Conservation (phyloP, 2,888 invertebrate species). For the Cantharis rustica region DNA sequence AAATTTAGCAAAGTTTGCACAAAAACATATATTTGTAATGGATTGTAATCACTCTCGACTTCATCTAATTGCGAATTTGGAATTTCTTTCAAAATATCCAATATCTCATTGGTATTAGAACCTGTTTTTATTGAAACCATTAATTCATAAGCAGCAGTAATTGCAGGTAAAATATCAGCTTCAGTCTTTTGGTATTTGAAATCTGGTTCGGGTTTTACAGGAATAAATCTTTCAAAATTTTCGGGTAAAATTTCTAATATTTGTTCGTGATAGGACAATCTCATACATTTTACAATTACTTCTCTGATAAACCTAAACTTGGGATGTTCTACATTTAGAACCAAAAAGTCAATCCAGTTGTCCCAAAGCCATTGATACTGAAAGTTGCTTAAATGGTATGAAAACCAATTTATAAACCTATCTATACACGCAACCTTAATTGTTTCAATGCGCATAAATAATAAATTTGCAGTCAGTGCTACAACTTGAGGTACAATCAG, state of each 20-base stretch:
- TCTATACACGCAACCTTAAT: conserved; percentile 98
- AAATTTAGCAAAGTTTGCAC: conserved; percentile 92
- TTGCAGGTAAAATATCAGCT: conserved; percentile 79
- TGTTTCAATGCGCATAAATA: conserved; percentile 93
- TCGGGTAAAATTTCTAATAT: conserved; percentile 92
- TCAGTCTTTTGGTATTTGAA: conserved; percentile 92
- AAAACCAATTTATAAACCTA: conserved; percentile 96
- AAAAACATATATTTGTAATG: conserved; percentile 94
- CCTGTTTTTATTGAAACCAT: conserved; percentile 87
- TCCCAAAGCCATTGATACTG: conserved; percentile 99
- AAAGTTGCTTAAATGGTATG: conserved; percentile 98
- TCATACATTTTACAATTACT: conserved; percentile 85
- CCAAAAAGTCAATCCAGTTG: conserved; percentile 88
- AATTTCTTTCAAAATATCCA: conserved; percentile 83
- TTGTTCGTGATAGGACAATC: conserved; percentile 95
- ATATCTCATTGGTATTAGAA: conserved; percentile 87
- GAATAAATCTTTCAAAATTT: conserved; percentile 81
- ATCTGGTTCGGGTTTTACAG: conserved; percentile 80
- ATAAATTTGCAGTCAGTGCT: conserved; percentile 96
- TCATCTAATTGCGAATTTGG: conserved; percentile 81
- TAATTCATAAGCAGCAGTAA: conserved; percentile 82
- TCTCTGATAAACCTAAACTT: conserved; percentile 94
- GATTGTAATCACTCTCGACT: conserved; percentile 79
- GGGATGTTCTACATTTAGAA: conserved; percentile 85
- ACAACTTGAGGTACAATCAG: conserved; percentile 96